Evolutionary conservation across 2,888 invertebrate genomes (phyloP).

Genomic region (Amphipoea oculea): DNA sequence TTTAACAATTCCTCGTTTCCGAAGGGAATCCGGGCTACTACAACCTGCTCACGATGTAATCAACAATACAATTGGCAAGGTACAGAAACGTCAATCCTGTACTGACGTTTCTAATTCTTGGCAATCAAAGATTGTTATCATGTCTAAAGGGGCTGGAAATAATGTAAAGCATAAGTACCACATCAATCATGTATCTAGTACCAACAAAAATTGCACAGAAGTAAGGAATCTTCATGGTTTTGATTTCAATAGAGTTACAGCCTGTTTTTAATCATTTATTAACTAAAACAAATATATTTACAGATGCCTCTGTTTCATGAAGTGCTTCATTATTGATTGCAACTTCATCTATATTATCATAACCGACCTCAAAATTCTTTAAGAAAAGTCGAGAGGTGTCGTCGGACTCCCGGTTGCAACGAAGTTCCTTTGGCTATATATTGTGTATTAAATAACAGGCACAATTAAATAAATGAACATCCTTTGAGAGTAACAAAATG

Average conservation of each 20-base stretch:
- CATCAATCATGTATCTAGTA: not conserved
- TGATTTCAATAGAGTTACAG: not conserved
- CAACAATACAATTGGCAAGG: conserved; percentile 20
- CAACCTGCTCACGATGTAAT: conserved; percentile 1
- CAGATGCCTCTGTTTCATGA: not conserved
- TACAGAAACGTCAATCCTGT: not conserved
- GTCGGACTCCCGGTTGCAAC: not conserved
- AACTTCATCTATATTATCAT: not conserved
- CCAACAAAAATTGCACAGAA: not conserved
- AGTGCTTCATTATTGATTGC: not conserved
- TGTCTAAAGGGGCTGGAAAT: not conserved
- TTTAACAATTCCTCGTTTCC: not conserved
- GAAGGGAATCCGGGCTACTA: not conserved
- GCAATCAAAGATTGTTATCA: conserved; percentile 4
- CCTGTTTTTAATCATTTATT: not conserved
- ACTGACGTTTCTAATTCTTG: conserved; percentile 32
- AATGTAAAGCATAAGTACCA: not conserved
- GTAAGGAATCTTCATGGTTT: not conserved
- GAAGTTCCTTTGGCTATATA: not conserved
- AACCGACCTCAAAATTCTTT: not conserved
- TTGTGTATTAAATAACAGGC: not conserved
- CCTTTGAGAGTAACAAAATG: not conserved
- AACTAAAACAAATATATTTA: not conserved
- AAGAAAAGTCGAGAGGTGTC: not conserved
- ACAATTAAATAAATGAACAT: not conserved